These are phyloP conservation scores for Octopus bimaculoides DNA, from an alignment of 1,140 invertebrate genomes.

Conservation along the genomic window DNA sequence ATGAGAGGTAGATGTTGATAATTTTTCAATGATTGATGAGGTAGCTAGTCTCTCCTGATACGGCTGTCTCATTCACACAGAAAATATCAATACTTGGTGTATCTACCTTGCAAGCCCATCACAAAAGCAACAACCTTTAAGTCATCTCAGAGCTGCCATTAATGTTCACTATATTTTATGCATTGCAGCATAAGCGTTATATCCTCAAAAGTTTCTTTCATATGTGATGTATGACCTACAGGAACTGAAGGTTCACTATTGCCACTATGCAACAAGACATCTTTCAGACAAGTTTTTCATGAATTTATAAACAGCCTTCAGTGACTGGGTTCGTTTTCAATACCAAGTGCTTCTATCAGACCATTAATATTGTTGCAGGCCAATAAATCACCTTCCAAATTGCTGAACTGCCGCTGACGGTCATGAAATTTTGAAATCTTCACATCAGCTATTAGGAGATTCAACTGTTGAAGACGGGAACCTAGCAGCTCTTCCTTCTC, in stretches of 20 bases:
- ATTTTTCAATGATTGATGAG: conserved; percentile 1
- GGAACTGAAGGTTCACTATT: neutral
- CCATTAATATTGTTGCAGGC: conserved; percentile 7
- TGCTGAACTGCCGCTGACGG: neutral
- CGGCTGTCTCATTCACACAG: conserved; percentile 3
- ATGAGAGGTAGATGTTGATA: neutral
- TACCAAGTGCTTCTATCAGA: neutral
- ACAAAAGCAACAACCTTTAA: conserved; percentile 7
- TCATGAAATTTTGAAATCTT: conserved; percentile 3
- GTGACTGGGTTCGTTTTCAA: neutral
- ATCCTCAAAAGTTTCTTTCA: conserved; percentile 4
- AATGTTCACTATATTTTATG: neutral
- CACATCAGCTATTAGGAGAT: conserved; percentile 3
- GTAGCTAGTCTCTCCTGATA: conserved; percentile 6
- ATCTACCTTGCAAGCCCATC: neutral
- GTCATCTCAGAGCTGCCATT: no score
- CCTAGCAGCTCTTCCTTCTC: conserved; percentile 6
- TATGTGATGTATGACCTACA: neutral
- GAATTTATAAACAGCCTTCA: conserved; percentile 7
- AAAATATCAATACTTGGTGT: conserved; percentile 1
- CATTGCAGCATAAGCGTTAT: neutral
- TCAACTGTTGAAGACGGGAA: neutral
- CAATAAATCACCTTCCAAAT: neutral
- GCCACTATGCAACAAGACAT: neutral
- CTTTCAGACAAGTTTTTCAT: neutral